Percentiles rank a stretch among this genome's conserved stretches.
Conservation (phyloP, 2,888 invertebrate species). For the Macrosiphum euphorbiae region DNA sequence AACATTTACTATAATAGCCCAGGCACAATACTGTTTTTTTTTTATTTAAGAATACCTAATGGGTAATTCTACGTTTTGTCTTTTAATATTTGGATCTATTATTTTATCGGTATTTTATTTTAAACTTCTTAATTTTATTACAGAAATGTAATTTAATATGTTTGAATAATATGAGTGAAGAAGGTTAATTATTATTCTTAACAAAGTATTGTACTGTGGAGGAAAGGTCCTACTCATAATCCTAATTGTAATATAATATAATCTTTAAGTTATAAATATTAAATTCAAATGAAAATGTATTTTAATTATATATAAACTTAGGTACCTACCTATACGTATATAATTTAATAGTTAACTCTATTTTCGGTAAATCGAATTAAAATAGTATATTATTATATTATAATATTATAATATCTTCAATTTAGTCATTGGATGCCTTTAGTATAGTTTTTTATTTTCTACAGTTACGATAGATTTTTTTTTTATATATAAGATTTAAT, state of each 20-base stretch:
- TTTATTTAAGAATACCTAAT: not conserved
- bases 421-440: not conserved
- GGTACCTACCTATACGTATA: not conserved
- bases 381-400: no score
- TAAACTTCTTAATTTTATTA: not conserved
- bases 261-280: no score
- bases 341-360: not conserved
- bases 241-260: not conserved
- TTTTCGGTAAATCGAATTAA: not conserved
- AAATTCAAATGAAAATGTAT: not conserved
- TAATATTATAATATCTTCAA: not conserved
- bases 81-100: not conserved
- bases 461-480: not conserved
- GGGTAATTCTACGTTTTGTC: not conserved
- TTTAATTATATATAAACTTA: not conserved
- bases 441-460: not conserved
- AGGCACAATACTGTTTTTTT: not conserved
- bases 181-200: not conserved
- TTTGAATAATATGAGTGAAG: not conserved
- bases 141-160: not conserved
- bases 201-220: not conserved
- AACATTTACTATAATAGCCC: not conserved
- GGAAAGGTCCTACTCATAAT: not conserved
- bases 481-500: no score
- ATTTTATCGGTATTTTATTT: not conserved